A percentile compares a stretch with the other conserved stretches of the same genome.
These are phyloP conservation scores for Eurytemora carolleeae DNA, from an alignment of 1,140 invertebrate species.

Conservation along the genomic window DNA sequence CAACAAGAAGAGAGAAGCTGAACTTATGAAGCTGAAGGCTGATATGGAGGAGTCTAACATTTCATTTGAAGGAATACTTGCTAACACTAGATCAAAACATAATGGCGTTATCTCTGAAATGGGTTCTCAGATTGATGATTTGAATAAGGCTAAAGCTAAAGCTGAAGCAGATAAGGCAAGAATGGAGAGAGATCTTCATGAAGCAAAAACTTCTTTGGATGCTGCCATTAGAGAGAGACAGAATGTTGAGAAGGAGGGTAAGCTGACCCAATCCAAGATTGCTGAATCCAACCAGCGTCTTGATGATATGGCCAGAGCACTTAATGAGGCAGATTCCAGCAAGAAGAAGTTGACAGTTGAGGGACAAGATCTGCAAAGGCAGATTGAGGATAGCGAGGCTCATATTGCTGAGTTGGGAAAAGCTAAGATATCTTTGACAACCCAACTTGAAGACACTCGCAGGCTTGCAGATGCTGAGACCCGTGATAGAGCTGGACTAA, in stretches of 20 bases:
- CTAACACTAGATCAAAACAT: conserved; percentile 94
- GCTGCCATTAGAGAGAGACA: conserved; percentile 33
- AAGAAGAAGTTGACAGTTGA: conserved; percentile 94
- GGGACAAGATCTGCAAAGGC: conserved; percentile 77
- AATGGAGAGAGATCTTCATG: conserved; percentile 29
- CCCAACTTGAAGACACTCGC: conserved; percentile 91
- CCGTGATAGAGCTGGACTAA: conserved; percentile 62
- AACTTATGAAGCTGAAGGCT: conserved; percentile 37
- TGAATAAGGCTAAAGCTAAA: conserved; percentile 98
- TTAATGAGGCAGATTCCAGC: conserved; percentile 82
- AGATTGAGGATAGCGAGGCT: conserved; percentile 84
- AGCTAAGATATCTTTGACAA: conserved; percentile 84
- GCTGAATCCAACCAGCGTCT: conserved; percentile 26
- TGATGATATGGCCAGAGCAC: conserved; percentile 80
- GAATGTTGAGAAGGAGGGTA: conserved; percentile 72
- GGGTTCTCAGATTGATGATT: conserved; percentile 96
- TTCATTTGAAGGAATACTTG: conserved; percentile 85
- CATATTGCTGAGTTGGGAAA: conserved; percentile 88
- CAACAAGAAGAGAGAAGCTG: conserved; percentile 42
- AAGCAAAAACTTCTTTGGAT: conserved; percentile 29
- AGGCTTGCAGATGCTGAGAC: conserved; percentile 87
- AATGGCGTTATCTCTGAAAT: conserved; percentile 95
- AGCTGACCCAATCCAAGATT: conserved; percentile 2
- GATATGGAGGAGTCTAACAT: conserved; percentile 96
- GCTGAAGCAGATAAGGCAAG: conserved; percentile 36